Conservation (phyloP, 1,140 invertebrate species). For the Temnothorax curvispinosus region DNA sequence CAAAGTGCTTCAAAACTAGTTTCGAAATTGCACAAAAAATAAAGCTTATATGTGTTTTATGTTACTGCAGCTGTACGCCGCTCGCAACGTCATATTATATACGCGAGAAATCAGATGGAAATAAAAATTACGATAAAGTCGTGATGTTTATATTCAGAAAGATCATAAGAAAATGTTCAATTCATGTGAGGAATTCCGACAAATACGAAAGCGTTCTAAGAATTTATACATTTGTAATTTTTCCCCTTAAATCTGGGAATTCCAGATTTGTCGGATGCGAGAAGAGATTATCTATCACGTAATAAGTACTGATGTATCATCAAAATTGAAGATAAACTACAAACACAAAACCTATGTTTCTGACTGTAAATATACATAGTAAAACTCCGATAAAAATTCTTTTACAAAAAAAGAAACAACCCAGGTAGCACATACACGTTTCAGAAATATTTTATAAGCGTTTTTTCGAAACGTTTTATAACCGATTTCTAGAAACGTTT, state of each 20-base stretch:
- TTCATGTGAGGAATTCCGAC: not conserved
- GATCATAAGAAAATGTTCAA: not conserved
- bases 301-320: too few species aligned
- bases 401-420: too few species aligned
- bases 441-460: too few species aligned
- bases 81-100: not conserved
- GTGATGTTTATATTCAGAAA: not conserved
- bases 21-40: too few species aligned
- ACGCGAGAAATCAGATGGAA: not conserved
- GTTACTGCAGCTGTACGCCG: not conserved
- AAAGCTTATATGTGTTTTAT: not conserved
- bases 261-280: not conserved
- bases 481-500: too few species aligned
- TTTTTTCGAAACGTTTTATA: too few species aligned
- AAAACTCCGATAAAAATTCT: too few species aligned
- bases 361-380: too few species aligned
- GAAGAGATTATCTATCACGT: not conserved
- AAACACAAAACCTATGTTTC: too few species aligned
- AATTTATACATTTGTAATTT: not conserved
- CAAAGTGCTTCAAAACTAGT: too few species aligned
- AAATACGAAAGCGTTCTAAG: not conserved
- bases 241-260: not conserved
- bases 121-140: not conserved
- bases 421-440: too few species aligned
- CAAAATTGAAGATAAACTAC: too few species aligned